Percentiles rank a stretch among this genome's conserved stretches.
These are phyloP conservation scores for Sinopyrophorus schimmeli DNA, from an alignment of 2,888 invertebrate species.

Conservation along the genomic window DNA sequence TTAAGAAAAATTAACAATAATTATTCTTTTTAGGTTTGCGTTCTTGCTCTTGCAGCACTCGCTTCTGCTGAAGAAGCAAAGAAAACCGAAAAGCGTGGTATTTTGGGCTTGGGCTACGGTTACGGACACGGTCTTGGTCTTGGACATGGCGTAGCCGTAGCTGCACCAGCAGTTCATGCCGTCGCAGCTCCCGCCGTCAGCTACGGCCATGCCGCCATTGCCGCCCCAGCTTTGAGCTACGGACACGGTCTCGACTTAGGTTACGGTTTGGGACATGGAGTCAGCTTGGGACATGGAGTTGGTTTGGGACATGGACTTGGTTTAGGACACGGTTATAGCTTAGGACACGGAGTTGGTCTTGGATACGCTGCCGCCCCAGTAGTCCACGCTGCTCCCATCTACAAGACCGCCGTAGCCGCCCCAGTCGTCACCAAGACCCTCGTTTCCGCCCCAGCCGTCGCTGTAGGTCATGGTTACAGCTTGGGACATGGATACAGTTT, in stretches of 20 bases:
- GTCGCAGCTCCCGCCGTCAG: slow-evolving; percentile 21
- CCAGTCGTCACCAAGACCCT: slow-evolving; percentile 27
- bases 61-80: slow-evolving; percentile 35
- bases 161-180: slow-evolving; percentile 13
- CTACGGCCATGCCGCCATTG: slow-evolving; percentile 21
- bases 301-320: slow-evolving; percentile 5
- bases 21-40: slow-evolving; percentile 18
- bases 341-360: slow-evolving; percentile 25
- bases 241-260: slow-evolving; percentile 27
- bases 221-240: slow-evolving; percentile 27
- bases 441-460: slow-evolving; percentile 20
- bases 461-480: slow-evolving; percentile 24
- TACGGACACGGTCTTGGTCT: slow-evolving; percentile 23
- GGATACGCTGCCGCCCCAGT: slow-evolving; percentile 28
- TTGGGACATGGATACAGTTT: slow-evolving; percentile 26
- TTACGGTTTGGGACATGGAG: slow-evolving; percentile 20
- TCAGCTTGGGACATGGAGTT: slow-evolving; percentile 16
- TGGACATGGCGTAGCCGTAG: slow-evolving; percentile 21
- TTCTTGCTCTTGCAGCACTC: slow-evolving; percentile 30
- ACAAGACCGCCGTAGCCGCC: slow-evolving; percentile 29
- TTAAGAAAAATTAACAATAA: not conserved
- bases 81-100: slow-evolving; percentile 39
- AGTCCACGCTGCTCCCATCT: slow-evolving; percentile 18
- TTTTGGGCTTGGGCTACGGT: slow-evolving; percentile 37
- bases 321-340: slow-evolving; percentile 18